Evolutionary conservation across 1,140 invertebrate genomes (phyloP).

Genomic region (Drosophila tristis): DNA sequence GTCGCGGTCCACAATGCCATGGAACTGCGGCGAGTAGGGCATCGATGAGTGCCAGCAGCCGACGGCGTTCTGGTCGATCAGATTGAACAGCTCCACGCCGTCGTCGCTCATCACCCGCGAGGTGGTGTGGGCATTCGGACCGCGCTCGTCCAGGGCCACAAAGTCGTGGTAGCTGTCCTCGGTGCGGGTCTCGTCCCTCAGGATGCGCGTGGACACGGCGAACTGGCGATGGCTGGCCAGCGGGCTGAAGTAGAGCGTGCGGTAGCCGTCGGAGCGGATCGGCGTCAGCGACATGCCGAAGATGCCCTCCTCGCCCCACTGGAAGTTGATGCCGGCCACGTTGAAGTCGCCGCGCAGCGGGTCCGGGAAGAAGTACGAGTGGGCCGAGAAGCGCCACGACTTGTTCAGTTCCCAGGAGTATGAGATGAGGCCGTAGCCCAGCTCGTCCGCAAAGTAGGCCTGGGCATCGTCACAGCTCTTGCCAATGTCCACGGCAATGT

Average conservation of each 20-base stretch:
- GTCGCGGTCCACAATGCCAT: slow-evolving; percentile 90
- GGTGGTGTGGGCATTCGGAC: slow-evolving; percentile 88
- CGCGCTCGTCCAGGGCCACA: slow-evolving; percentile 88
- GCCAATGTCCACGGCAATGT: slow-evolving; percentile 91
- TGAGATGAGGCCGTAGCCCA: slow-evolving; percentile 91
- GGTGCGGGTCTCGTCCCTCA: slow-evolving; percentile 88
- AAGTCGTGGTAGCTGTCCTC: slow-evolving; percentile 90
- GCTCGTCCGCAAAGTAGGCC: slow-evolving; percentile 92
- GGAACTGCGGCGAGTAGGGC: slow-evolving; percentile 88
- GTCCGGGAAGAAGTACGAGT: slow-evolving; percentile 92
- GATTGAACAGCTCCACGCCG: slow-evolving; percentile 90
- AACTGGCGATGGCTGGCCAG: slow-evolving; percentile 91
- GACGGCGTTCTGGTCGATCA: slow-evolving; percentile 91
- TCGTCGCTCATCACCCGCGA: slow-evolving; percentile 89
- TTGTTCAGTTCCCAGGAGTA: slow-evolving; percentile 90
- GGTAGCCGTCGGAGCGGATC: slow-evolving; percentile 87
- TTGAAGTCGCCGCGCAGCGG: slow-evolving; percentile 91
- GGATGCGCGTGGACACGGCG: slow-evolving; percentile 89
- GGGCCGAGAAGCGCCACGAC: slow-evolving; percentile 90
- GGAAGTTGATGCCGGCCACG: slow-evolving; percentile 91
- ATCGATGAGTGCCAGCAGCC: slow-evolving; percentile 91
- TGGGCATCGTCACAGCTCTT: slow-evolving; percentile 90
- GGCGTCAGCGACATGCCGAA: slow-evolving; percentile 91
- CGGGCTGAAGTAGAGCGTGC: slow-evolving; percentile 91
- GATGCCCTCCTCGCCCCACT: slow-evolving; percentile 92